These are phyloP conservation scores for Cynoglossus semilaevis DNA, from an alignment of 2,113 vertebrate genomes.

Conservation along the genomic window DNA sequence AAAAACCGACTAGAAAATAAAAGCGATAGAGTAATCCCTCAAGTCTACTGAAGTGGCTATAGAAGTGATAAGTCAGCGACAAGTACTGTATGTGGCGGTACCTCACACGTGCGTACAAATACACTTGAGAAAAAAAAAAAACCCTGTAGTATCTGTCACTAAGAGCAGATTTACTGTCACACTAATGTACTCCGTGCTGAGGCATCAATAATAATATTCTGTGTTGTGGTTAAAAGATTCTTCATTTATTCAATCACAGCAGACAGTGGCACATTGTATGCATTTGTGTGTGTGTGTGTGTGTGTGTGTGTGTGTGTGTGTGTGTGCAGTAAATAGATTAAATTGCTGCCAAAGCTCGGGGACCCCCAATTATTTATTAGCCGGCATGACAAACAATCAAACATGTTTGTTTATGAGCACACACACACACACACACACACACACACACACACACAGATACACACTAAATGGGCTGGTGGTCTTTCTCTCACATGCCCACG, in stretches of 20 bases:
- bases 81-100: too few relatives aligned
- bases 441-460: slow-evolving; percentile 1
- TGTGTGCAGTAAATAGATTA: slow-evolving; percentile 29
- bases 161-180: neutral
- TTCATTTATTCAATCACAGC: slow-evolving; percentile 31
- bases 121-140: too few relatives aligned
- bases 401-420: slow-evolving; percentile 31
- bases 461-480: neutral
- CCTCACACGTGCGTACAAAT: too few relatives aligned
- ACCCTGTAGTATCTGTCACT: too few relatives aligned
- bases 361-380: slow-evolving; percentile 43
- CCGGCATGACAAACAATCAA: slow-evolving; percentile 27
- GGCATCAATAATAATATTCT: slow-evolving; percentile 22
- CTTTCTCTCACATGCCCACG: neutral
- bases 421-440: neutral
- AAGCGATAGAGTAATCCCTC: too few relatives aligned
- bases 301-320: slow-evolving; percentile 3
- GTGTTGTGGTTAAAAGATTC: neutral
- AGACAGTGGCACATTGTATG: slow-evolving; percentile 12
- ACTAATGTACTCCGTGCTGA: neutral
- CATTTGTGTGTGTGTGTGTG: slow-evolving; percentile 1
- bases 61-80: too few relatives aligned
- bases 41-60: too few relatives aligned
- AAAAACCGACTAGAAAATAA: too few relatives aligned
- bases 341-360: slow-evolving; percentile 36